These are phyloP conservation scores for Trematomus loennbergii DNA, from an alignment of 2,113 vertebrate genomes.

Conservation along the genomic window DNA sequence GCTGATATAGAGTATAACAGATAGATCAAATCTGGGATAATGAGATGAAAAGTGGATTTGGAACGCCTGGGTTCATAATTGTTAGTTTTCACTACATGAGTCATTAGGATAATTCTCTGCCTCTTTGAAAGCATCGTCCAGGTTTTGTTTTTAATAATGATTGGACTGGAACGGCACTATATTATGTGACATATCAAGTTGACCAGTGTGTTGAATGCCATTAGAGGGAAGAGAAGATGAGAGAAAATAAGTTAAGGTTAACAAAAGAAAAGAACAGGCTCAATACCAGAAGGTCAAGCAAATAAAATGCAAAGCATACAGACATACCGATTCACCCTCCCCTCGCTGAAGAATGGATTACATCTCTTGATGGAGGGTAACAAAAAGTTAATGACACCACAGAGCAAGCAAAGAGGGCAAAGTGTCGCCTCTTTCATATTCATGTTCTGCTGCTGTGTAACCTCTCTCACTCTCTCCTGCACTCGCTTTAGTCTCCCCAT, in stretches of 20 bases:
- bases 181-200: background rate
- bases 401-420: conserved; percentile 73
- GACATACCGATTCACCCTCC: conserved; percentile 38
- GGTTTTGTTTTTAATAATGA: background rate
- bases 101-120: background rate
- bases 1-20: background rate
- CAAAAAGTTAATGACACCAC: conserved; percentile 74
- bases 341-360: conserved; percentile 52
- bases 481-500: conserved; percentile 40
- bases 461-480: background rate
- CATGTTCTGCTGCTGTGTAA: conserved; percentile 68
- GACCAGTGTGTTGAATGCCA: background rate
- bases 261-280: conserved; percentile 22
- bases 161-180: background rate
- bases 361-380: conserved; percentile 47
- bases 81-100: conserved; percentile 8
- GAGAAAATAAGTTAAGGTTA: background rate
- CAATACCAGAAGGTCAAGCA: conserved; percentile 57
- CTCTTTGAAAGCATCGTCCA: background rate
- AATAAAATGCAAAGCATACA: conserved; percentile 53
- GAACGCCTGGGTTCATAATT: background rate
- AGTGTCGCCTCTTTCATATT: conserved; percentile 80
- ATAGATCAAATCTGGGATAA: conserved; percentile 1
- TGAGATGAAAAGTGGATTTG: conserved; percentile 20
- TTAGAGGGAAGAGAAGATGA: background rate